A percentile compares a stretch with the other conserved stretches of the same genome.
These are phyloP conservation scores for Tragelaphus strepsiceros DNA, from an alignment of 2,113 vertebrate genomes.

Conservation along the genomic window DNA sequence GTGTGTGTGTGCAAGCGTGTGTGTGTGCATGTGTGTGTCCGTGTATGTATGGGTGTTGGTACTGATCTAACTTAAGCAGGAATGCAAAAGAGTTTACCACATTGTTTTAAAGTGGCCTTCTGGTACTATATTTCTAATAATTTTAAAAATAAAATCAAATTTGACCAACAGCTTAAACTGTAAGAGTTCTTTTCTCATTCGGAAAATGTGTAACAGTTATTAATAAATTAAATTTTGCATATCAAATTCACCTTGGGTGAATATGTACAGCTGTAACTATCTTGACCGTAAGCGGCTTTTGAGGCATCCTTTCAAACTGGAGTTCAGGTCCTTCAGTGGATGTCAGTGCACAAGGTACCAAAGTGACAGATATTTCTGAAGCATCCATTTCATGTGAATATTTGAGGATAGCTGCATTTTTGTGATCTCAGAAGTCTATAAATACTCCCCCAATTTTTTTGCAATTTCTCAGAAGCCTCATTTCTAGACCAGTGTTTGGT, in stretches of 20 bases:
- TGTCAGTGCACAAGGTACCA: neutral
- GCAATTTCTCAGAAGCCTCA: neutral
- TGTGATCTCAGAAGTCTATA: neutral
- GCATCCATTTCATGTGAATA: neutral
- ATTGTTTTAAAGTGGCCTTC: neutral
- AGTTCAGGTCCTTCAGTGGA: fast-evolving
- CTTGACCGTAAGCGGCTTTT: neutral
- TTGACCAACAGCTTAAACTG: neutral
- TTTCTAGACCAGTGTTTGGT: neutral
- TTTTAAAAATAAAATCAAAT: constrained; percentile 28
- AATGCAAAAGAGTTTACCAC: neutral
- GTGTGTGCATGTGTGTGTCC: neutral
- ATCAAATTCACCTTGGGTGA: neutral
- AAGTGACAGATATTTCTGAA: neutral
- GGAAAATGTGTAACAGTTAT: neutral
- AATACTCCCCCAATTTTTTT: neutral
- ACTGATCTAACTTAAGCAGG: neutral
- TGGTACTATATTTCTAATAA: neutral
- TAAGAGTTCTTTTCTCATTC: neutral
- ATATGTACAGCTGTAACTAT: neutral
- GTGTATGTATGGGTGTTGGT: neutral
- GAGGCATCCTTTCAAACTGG: neutral
- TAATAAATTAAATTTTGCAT: neutral
- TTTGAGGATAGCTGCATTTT: neutral
- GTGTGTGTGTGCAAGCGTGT: no score